Conservation (phyloP, 2,888 invertebrate species). For the Adelphocoris suturalis region DNA sequence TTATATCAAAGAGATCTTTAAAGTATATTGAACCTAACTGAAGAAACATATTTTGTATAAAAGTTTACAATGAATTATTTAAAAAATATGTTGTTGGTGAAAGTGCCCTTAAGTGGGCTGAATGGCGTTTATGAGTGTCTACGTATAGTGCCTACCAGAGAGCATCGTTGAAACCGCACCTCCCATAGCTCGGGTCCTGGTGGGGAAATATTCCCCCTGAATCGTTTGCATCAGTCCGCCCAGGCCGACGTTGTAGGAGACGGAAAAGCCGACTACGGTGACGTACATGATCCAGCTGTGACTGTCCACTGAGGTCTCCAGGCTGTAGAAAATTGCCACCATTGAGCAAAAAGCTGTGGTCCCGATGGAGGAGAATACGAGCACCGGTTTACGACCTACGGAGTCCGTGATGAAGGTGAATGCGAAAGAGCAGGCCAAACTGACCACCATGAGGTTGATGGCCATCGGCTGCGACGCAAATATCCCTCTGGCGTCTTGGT, state of each 20-base stretch:
- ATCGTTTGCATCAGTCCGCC: constrained; percentile 73
- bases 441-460: constrained; percentile 55
- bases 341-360: constrained; percentile 62
- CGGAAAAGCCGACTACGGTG: constrained; percentile 68
- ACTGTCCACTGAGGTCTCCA: constrained; percentile 34
- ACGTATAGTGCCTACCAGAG: neutral
- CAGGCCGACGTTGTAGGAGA: constrained; percentile 67
- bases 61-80: too few species aligned
- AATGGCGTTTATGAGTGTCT: too few species aligned
- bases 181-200: constrained; percentile 72
- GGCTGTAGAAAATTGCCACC: constrained; percentile 64
- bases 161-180: constrained; percentile 64
- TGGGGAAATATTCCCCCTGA: constrained; percentile 74
- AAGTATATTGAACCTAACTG: too few species aligned
- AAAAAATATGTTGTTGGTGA: too few species aligned
- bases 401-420: constrained; percentile 70
- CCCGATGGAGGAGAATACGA: constrained; percentile 72
- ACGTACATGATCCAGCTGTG: constrained; percentile 72
- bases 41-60: too few species aligned
- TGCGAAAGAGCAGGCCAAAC: constrained; percentile 48
- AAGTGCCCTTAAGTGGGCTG: too few species aligned
- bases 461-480: constrained; percentile 53
- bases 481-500: constrained; percentile 29
- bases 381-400: constrained; percentile 72
- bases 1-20: too few species aligned